A percentile compares a stretch with the other conserved stretches of the same genome.
Conservation (phyloP, 2,113 vertebrate species). For the Boulengeromyrus knoepffleri region DNA sequence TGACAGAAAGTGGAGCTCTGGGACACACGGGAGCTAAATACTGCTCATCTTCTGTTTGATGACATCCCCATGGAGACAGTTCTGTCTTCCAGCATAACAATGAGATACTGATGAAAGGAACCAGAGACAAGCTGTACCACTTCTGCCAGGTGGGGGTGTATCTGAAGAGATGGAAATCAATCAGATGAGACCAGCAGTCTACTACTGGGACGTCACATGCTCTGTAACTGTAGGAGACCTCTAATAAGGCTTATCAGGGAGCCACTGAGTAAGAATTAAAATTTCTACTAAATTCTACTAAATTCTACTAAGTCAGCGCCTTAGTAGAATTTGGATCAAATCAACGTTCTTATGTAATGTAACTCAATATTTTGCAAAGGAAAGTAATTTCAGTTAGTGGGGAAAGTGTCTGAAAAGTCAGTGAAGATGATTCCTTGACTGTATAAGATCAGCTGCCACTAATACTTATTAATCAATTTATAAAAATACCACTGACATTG, state of each 20-base stretch:
- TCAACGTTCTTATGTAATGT: not conserved
- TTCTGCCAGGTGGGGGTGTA: not conserved
- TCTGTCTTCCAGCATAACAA: slow-evolving; percentile 33
- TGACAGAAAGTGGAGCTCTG: not conserved
- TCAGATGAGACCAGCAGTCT: not conserved
- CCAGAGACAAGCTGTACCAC: not conserved
- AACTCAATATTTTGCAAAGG: not conserved
- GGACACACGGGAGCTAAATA: slow-evolving; percentile 26
- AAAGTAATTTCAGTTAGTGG: not conserved
- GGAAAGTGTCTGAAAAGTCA: not conserved
- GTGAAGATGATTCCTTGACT: not conserved
- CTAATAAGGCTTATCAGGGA: not conserved
- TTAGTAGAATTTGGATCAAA: not conserved
- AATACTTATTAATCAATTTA: not conserved
- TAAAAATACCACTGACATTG: not conserved
- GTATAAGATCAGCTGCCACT: not conserved
- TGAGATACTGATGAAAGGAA: not conserved
- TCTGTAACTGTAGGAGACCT: not conserved
- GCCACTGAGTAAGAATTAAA: not conserved
- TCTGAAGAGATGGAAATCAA: not conserved
- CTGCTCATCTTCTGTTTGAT: slow-evolving; percentile 43
- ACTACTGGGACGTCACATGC: not conserved
- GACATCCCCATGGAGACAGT: slow-evolving; percentile 54
- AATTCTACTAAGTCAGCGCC: not conserved
- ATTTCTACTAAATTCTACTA: not conserved